A percentile compares a stretch with the other conserved stretches of the same genome.
These are phyloP conservation scores for Empis stercorea DNA, from an alignment of 2,888 invertebrate species.

Conservation along the genomic window DNA sequence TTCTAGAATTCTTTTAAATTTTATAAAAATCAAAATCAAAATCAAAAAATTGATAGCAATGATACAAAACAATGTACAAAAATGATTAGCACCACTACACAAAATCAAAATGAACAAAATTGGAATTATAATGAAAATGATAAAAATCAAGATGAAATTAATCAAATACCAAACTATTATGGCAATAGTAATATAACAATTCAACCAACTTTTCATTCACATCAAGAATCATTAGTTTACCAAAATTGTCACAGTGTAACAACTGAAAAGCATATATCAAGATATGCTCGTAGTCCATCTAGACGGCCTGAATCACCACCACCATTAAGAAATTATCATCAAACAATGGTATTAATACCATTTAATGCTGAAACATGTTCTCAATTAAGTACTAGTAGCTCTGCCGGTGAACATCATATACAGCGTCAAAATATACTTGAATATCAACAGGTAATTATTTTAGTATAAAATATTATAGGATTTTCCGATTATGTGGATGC, in stretches of 20 bases:
- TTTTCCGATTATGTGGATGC: no score
- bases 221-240: slow-evolving; percentile 31
- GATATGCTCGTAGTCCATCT: slow-evolving; percentile 33
- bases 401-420: slow-evolving; percentile 30
- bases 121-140: background rate
- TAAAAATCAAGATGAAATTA: background rate
- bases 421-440: slow-evolving; percentile 35
- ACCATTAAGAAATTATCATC: slow-evolving; percentile 53
- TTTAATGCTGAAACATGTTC: slow-evolving; percentile 41
- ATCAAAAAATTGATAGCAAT: no score
- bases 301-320: slow-evolving; percentile 55
- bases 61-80: no score
- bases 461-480: no score
- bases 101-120: no score
- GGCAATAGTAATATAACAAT: no score
- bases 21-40: no score
- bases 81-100: no score
- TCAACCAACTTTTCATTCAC: slow-evolving; percentile 30
- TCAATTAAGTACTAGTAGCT: slow-evolving; percentile 31
- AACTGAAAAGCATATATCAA: slow-evolving; percentile 27
- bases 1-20: no score
- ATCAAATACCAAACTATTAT: no score
- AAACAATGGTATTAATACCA: slow-evolving; percentile 55
- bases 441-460: slow-evolving; percentile 31
- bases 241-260: slow-evolving; percentile 34